phyloP scores from a whole-genome alignment of 2,888 invertebrate genomes.

The Orthonevra nobilis region DNA sequence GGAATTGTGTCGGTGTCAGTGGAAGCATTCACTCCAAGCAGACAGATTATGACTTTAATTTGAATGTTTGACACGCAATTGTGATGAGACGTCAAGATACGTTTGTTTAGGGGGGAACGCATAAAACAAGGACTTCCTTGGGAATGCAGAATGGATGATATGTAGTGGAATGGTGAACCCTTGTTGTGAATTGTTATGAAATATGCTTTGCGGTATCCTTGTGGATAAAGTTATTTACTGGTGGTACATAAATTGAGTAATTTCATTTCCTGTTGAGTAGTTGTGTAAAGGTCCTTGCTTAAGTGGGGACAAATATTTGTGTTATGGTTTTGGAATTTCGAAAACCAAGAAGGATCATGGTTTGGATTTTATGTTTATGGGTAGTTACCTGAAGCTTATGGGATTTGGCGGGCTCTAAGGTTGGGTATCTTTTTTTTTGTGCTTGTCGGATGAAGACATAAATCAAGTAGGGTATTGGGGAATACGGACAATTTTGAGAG shows the following conservation, averaged over 20 bases:
- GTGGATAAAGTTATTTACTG: constrained; percentile 36
- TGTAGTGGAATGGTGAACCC: constrained; percentile 5
- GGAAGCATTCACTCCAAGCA: not conserved
- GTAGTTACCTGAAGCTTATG: constrained; percentile 13
- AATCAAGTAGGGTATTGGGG: too few species aligned
- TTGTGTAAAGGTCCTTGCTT: not conserved
- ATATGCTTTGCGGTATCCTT: constrained; percentile 22
- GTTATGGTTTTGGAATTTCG: not conserved
- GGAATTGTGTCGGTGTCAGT: constrained; percentile 20
- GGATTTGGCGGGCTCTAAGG: not conserved
- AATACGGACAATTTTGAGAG: too few species aligned
- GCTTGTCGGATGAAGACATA: too few species aligned
- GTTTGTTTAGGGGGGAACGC: too few species aligned
- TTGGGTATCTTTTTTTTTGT: too few species aligned
- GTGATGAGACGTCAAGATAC: constrained; percentile 22
- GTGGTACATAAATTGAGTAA: constrained; percentile 57
- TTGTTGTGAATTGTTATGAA: constrained; percentile 23
- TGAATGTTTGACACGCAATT: constrained; percentile 50
- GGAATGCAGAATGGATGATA: not conserved
- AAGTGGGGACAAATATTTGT: constrained; percentile 5
- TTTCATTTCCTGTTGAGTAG: constrained; percentile 37
- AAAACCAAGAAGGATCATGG: not conserved
- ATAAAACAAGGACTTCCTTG: too few species aligned
- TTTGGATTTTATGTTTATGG: constrained; percentile 32
- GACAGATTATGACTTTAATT: constrained; percentile 45